Conservation (phyloP, 37 sponge, comb jelly and placozoan species). For the Axinella damicornis region DNA sequence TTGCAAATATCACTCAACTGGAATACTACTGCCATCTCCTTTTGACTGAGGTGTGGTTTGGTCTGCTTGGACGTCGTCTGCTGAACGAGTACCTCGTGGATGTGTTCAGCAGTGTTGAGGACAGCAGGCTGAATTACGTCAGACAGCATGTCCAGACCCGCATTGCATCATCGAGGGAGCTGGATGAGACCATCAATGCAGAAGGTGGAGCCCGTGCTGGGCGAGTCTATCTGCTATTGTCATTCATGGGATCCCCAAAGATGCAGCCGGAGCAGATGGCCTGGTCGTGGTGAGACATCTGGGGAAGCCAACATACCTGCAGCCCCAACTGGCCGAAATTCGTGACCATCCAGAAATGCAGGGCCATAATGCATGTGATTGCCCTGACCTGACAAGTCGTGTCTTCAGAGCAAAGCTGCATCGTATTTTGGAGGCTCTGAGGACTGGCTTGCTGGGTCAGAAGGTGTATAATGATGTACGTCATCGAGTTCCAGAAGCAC, state of each 20-base stretch:
- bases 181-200: neutral
- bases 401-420: neutral
- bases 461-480: no score
- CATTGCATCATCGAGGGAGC: neutral
- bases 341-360: no score
- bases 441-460: neutral
- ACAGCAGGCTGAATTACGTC: neutral
- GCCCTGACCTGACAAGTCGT: no score
- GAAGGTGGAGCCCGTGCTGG: neutral
- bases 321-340: no score
- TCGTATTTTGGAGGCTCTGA: neutral
- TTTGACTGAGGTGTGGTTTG: neutral
- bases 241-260: neutral
- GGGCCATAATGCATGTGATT: no score
- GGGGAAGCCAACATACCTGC: neutral
- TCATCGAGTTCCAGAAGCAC: constrained; percentile 1
- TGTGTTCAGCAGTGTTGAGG: neutral
- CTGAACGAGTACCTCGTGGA: constrained; percentile 6
- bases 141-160: neutral
- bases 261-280: neutral
- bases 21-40: neutral
- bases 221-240: neutral
- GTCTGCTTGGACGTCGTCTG: neutral
- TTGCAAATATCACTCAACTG: neutral
- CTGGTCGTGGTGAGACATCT: neutral